Conservation (phyloP, 2,113 vertebrate species). For the Diadophis punctatus region DNA sequence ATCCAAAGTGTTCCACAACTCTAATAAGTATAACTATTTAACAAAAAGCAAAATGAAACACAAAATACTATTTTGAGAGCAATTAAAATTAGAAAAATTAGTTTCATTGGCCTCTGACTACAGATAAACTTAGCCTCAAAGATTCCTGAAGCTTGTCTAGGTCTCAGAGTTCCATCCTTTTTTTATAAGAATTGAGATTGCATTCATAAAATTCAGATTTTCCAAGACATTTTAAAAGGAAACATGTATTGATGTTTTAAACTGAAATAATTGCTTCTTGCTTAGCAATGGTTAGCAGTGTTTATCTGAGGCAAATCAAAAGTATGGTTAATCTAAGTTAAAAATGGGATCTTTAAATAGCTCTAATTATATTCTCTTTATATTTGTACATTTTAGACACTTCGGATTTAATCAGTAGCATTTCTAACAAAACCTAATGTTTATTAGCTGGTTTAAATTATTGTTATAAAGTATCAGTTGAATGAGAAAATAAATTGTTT, state of each 20-base stretch:
- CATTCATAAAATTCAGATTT: constrained; percentile 67
- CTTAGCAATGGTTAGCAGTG: constrained; percentile 72
- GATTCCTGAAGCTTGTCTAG: constrained; percentile 53
- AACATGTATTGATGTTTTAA: constrained; percentile 80
- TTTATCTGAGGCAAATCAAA: constrained; percentile 78
- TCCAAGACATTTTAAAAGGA: constrained; percentile 74
- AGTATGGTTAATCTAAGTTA: constrained; percentile 82
- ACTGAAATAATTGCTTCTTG: constrained; percentile 81
- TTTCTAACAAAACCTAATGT: constrained; percentile 78
- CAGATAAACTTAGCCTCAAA: constrained; percentile 47
- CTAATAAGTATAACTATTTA: background rate
- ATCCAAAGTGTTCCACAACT: background rate
- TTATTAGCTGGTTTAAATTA: constrained; percentile 81
- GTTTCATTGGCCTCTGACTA: constrained; percentile 56
- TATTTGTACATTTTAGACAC: constrained; percentile 78
- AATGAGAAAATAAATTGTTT: constrained; percentile 69
- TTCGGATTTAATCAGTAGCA: constrained; percentile 79
- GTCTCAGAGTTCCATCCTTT: constrained; percentile 45
- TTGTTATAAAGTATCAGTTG: constrained; percentile 68
- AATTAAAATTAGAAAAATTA: constrained; percentile 39
- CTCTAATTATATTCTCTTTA: constrained; percentile 81
- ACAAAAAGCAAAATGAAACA: background rate
- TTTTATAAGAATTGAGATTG: constrained; percentile 63
- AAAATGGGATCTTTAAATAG: constrained; percentile 82
- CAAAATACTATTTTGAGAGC: constrained; percentile 44